Evolutionary conservation across 1,140 invertebrate species (phyloP).

Genomic region (Lycorma delicatula): DNA sequence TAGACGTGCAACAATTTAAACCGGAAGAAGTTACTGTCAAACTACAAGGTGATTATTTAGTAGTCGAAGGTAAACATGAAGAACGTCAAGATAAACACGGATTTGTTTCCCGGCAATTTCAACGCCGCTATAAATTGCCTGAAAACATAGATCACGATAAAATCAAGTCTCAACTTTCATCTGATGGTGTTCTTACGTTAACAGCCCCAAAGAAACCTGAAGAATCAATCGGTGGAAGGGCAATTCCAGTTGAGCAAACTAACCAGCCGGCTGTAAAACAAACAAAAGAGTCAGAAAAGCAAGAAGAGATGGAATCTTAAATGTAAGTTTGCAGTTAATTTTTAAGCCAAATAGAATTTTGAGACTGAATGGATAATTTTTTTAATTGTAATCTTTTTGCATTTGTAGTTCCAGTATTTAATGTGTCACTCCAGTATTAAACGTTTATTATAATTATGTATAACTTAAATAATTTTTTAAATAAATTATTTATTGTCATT

Average conservation of each 20-base stretch:
- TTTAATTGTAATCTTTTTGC: no score
- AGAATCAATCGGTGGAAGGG: not conserved
- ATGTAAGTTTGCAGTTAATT: no score
- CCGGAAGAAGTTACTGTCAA: conserved; percentile 74
- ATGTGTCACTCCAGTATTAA: no score
- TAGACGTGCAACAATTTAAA: conserved; percentile 68
- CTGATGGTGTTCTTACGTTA: conserved; percentile 53
- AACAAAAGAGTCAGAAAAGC: no score
- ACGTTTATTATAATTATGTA: no score
- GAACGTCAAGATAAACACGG: conserved; percentile 55
- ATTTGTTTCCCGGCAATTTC: conserved; percentile 50
- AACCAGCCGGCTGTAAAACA: conserved; percentile 15
- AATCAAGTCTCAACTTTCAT: conserved; percentile 49
- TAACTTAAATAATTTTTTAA: no score
- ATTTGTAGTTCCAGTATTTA: no score
- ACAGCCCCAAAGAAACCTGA: conserved; percentile 42
- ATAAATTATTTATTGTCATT: no score
- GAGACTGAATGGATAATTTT: no score
- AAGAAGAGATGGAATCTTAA: no score
- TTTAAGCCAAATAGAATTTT: no score
- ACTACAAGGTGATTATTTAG: conserved; percentile 54
- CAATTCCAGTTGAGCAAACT: conserved; percentile 17
- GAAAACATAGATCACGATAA: conserved; percentile 48
- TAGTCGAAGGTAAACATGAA: conserved; percentile 61
- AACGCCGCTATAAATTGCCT: conserved; percentile 53